A percentile compares a stretch with the other conserved stretches of the same genome.
phyloP scores from a whole-genome alignment of 2,113 vertebrate species.

The Cygnus atratus region DNA sequence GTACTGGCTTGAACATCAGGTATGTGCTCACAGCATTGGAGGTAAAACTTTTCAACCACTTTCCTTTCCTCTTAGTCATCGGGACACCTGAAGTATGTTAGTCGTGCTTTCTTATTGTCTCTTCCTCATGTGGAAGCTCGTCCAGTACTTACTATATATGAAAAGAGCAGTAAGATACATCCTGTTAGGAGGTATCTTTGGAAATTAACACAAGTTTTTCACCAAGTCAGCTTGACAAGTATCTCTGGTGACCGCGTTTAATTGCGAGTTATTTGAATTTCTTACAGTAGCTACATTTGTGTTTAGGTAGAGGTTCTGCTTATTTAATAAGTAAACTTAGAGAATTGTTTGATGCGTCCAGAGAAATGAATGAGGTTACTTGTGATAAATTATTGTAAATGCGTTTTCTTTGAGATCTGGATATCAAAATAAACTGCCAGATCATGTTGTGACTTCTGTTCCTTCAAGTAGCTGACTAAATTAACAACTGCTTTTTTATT shows the following conservation, averaged over 20 bases:
- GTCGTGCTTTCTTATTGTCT: background rate
- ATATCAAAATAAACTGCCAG: background rate
- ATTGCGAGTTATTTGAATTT: background rate
- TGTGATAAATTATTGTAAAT: background rate
- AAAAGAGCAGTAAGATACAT: background rate
- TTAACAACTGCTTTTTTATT: background rate
- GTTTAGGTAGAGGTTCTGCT: background rate
- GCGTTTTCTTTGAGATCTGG: background rate
- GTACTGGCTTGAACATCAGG: constrained; percentile 89
- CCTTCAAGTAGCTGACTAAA: background rate
- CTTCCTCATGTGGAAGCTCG: background rate
- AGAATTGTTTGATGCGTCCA: background rate
- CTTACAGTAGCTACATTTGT: background rate
- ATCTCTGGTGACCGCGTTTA: background rate
- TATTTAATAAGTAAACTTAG: background rate
- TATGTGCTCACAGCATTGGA: constrained; percentile 55
- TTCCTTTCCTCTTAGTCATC: background rate
- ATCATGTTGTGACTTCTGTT: background rate
- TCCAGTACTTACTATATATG: background rate
- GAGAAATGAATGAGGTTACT: background rate
- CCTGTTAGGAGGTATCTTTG: background rate
- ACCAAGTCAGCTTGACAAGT: background rate
- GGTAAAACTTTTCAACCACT: background rate
- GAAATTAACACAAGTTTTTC: background rate
- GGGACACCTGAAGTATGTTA: background rate